Evolutionary conservation across 2,113 vertebrate species (phyloP).

Genomic region (Manacus vitellinus): DNA sequence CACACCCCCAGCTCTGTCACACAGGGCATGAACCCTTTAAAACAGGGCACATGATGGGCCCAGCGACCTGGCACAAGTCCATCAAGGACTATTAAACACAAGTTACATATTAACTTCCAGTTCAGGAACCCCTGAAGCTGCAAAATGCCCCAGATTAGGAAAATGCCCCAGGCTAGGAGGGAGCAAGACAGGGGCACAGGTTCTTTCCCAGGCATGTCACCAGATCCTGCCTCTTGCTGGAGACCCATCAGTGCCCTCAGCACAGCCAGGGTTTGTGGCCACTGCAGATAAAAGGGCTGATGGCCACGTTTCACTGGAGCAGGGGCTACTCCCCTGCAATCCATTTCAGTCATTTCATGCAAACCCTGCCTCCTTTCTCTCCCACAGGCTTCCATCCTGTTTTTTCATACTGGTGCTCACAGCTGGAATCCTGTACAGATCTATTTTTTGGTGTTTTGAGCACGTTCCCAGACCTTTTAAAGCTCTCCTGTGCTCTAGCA

Average conservation of each 20-base stretch:
- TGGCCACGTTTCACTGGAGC: background rate
- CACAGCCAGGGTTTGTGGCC: background rate
- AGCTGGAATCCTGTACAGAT: background rate
- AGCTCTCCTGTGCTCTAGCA: background rate
- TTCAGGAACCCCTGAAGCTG: background rate
- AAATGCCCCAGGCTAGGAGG: background rate
- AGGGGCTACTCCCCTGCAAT: background rate
- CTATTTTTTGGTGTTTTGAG: background rate
- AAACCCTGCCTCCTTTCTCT: background rate
- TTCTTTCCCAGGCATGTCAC: background rate
- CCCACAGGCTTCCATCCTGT: background rate
- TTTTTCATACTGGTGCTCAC: background rate
- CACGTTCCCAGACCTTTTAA: background rate
- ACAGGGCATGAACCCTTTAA: background rate
- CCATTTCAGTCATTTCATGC: background rate
- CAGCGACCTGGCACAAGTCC: background rate
- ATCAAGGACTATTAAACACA: background rate
- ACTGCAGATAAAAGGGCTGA: background rate
- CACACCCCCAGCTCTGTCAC: background rate
- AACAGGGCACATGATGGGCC: fast-evolving
- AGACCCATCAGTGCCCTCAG: background rate
- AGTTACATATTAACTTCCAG: background rate
- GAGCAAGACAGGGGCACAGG: fast-evolving
- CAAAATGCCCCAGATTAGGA: background rate
- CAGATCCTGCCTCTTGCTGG: background rate